phyloP scores from a whole-genome alignment of 1,140 invertebrate species.

The Ylistrum balloti region DNA sequence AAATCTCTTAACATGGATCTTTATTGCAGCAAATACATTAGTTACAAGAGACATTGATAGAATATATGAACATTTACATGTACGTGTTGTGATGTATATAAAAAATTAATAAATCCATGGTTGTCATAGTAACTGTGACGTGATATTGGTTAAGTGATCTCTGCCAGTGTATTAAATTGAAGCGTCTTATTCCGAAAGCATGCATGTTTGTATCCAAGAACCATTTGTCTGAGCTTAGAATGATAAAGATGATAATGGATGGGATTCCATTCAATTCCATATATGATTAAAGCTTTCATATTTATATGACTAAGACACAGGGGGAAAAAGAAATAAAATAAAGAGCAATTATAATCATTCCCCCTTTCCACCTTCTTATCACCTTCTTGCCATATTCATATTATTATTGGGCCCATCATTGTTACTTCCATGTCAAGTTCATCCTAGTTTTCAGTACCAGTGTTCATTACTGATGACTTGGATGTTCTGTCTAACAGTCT shows the following conservation, averaged over 20 bases:
- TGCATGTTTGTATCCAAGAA: not conserved
- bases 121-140: conserved; percentile 19
- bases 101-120: not conserved
- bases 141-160: conserved; percentile 1
- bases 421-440: too few relatives aligned
- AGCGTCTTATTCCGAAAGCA: not conserved
- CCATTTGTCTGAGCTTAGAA: not conserved
- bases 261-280: not conserved
- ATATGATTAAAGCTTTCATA: too few relatives aligned
- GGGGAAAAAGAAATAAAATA: too few relatives aligned
- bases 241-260: not conserved
- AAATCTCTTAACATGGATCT: not conserved
- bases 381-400: too few relatives aligned
- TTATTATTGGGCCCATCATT: too few relatives aligned
- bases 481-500: too few relatives aligned
- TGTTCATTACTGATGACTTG: too few relatives aligned
- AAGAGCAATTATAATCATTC: too few relatives aligned
- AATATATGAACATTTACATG: not conserved
- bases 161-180: conserved; percentile 11
- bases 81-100: not conserved
- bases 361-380: too few relatives aligned
- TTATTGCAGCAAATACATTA: not conserved
- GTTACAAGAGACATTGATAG: not conserved
- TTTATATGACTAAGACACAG: too few relatives aligned
- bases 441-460: too few relatives aligned